phyloP scores from a whole-genome alignment of 2,888 invertebrate genomes.

The Gymnosoma rotundatum region DNA sequence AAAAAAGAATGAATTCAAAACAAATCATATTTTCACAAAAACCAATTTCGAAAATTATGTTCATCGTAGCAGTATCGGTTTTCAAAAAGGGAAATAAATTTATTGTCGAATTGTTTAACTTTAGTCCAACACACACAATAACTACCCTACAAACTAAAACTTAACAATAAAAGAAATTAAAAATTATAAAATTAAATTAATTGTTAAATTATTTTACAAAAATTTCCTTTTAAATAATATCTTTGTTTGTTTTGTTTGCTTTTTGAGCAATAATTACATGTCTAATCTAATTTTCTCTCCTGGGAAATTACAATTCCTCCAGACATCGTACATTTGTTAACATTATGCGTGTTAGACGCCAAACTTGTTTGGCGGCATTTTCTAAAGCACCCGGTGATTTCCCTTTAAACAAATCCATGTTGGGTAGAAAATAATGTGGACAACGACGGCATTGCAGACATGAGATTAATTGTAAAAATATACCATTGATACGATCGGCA shows the following conservation, averaged over 20 bases:
- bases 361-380: conserved; percentile 96
- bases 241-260: conserved; percentile 23
- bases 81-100: no score
- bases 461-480: conserved; percentile 96
- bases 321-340: conserved; percentile 95
- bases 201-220: conserved; percentile 55
- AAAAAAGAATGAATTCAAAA: no score
- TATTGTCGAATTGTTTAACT: no score
- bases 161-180: no score
- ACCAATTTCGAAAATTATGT: no score
- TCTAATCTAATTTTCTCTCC: conserved; percentile 10
- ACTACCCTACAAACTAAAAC: background rate
- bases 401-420: conserved; percentile 96
- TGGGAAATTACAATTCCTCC: conserved; percentile 82
- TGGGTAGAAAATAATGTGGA: conserved; percentile 97
- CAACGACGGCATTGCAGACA: conserved; percentile 97
- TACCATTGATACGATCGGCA: conserved; percentile 96
- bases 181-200: no score
- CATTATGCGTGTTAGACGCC: conserved; percentile 95
- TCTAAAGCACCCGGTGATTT: conserved; percentile 95
- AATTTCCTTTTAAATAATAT: conserved; percentile 54
- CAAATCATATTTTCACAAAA: no score
- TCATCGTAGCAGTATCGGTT: no score
- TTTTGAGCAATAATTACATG: background rate
- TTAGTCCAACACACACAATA: background rate